phyloP scores from a whole-genome alignment of 2,888 invertebrate species.

The Napeogenes sylphis region DNA sequence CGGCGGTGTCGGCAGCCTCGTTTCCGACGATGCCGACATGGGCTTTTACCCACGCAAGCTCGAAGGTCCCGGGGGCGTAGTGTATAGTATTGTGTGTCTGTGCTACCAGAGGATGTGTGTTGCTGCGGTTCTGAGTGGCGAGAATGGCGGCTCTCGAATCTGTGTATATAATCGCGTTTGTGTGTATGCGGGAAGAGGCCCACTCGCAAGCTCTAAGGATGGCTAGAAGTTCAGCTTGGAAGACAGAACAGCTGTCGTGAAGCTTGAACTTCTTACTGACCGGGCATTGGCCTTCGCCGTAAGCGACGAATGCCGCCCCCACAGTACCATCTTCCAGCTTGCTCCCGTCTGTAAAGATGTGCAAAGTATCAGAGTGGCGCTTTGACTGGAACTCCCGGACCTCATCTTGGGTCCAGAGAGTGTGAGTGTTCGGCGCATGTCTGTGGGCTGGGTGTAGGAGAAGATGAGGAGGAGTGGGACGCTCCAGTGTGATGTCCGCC shows the following conservation, averaged over 20 bases:
- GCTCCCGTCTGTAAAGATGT: conserved; percentile 12
- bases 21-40: no score
- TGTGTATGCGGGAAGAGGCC: no score
- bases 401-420: neutral
- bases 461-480: neutral
- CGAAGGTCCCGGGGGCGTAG: no score
- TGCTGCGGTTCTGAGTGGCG: no score
- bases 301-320: conserved; percentile 13
- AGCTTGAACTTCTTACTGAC: conserved; percentile 8
- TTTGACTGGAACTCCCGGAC: neutral
- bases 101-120: no score
- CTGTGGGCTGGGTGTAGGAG: conserved; percentile 5
- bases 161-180: no score
- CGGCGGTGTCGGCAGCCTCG: no score
- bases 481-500: neutral
- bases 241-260: conserved; percentile 8
- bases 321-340: conserved; percentile 8
- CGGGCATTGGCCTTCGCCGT: neutral
- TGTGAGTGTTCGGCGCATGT: neutral
- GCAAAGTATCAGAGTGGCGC: neutral
- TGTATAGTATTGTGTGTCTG: no score
- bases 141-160: no score
- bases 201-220: neutral
- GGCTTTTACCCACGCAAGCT: no score
- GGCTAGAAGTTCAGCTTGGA: conserved; percentile 10